phyloP scores from a whole-genome alignment of 2,797 vertebrate genomes.

The Vultur gryphus region DNA sequence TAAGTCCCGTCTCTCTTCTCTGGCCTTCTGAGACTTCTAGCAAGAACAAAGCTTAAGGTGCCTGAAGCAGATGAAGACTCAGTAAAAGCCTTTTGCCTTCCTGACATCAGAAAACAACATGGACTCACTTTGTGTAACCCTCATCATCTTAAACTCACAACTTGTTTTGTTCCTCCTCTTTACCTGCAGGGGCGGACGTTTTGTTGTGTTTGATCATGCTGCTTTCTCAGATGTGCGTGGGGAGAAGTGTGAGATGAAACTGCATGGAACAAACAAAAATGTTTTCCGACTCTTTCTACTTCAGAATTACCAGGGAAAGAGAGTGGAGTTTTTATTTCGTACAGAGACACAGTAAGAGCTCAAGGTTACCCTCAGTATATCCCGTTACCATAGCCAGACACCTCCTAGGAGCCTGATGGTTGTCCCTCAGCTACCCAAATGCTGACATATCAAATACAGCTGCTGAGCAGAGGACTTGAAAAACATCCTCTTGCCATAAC shows the following conservation, averaged over 20 bases:
- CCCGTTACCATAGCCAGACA: not conserved
- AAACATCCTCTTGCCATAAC: not conserved
- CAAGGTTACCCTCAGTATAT: not conserved
- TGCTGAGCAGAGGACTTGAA: not conserved
- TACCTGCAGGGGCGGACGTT: constrained; percentile 80
- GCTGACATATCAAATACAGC: not conserved
- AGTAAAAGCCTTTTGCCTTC: not conserved
- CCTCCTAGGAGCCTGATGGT: not conserved
- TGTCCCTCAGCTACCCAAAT: not conserved
- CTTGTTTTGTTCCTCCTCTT: not conserved
- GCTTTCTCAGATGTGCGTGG: constrained; percentile 83
- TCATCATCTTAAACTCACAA: not conserved
- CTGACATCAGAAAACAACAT: not conserved
- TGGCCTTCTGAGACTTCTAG: not conserved
- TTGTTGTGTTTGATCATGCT: constrained; percentile 90
- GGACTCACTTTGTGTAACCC: not conserved
- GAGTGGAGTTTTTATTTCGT: constrained; percentile 83
- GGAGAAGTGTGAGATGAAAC: constrained; percentile 90
- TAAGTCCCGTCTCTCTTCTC: not conserved
- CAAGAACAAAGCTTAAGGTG: not conserved
- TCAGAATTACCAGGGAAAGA: constrained; percentile 66
- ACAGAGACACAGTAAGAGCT: constrained; percentile 89
- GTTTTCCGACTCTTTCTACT: constrained; percentile 86
- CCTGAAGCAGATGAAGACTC: not conserved
- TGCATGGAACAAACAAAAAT: constrained; percentile 89